Evolutionary conservation across 1,140 invertebrate species (phyloP).

Genomic region (Drosophila orena): DNA sequence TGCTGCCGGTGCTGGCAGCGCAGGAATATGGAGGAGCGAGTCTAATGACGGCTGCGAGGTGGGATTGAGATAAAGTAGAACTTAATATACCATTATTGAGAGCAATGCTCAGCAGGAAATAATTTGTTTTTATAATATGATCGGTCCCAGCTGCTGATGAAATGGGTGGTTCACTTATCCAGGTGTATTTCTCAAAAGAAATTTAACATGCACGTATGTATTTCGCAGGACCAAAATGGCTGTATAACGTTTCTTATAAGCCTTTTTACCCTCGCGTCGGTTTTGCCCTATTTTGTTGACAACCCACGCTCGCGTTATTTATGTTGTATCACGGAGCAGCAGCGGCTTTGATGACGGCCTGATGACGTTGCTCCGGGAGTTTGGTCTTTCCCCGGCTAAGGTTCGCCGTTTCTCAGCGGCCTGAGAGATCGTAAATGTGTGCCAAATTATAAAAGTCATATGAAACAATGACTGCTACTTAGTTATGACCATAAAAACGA

Average conservation of each 20-base stretch:
- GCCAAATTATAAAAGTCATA: constrained; percentile 76
- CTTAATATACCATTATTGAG: background rate
- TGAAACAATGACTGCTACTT: constrained; percentile 71
- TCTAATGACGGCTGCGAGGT: constrained; percentile 36
- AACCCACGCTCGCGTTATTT: constrained; percentile 36
- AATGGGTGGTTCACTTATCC: no score
- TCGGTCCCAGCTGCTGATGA: no score
- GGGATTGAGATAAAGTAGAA: constrained; percentile 8
- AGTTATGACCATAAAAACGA: constrained; percentile 73
- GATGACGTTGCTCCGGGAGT: constrained; percentile 25
- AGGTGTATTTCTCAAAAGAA: no score
- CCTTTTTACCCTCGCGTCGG: constrained; percentile 1
- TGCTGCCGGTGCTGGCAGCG: background rate
- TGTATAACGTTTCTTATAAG: background rate
- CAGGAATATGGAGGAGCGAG: constrained; percentile 7
- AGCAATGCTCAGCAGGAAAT: no score
- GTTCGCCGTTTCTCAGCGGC: constrained; percentile 13
- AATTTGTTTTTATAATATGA: background rate
- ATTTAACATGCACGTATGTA: no score
- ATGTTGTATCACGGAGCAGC: constrained; percentile 25
- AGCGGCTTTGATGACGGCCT: constrained; percentile 26
- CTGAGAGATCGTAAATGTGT: constrained; percentile 61
- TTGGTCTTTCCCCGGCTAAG: constrained; percentile 1
- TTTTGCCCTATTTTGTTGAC: constrained; percentile 22
- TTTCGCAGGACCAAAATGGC: no score